These are phyloP conservation scores for Tipula vernalis DNA, from an alignment of 2,888 invertebrate species.

Conservation along the genomic window DNA sequence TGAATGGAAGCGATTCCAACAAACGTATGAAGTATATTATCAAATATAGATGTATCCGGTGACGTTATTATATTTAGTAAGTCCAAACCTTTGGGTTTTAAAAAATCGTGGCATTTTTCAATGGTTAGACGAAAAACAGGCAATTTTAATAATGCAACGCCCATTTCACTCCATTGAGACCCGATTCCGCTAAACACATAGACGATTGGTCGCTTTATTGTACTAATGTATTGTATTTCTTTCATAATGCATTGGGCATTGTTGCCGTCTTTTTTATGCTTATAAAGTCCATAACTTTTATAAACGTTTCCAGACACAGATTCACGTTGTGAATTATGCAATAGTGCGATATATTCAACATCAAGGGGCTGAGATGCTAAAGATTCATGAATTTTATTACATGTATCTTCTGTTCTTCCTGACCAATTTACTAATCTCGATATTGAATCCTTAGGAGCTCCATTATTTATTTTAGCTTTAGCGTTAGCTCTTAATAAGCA, in stretches of 20 bases:
- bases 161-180: constrained; percentile 81
- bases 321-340: constrained; percentile 46
- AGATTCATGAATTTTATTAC: constrained; percentile 50
- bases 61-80: constrained; percentile 52
- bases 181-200: constrained; percentile 90
- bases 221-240: constrained; percentile 49
- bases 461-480: constrained; percentile 38
- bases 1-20: constrained; percentile 58
- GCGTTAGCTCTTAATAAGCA: constrained; percentile 9
- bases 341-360: constrained; percentile 45
- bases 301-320: constrained; percentile 54
- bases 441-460: constrained; percentile 30
- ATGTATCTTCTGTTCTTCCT: constrained; percentile 68
- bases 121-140: constrained; percentile 42
- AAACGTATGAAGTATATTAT: constrained; percentile 55
- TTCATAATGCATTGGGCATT: constrained; percentile 35
- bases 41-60: constrained; percentile 44
- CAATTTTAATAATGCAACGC: constrained; percentile 56
- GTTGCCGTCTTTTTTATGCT: constrained; percentile 20
- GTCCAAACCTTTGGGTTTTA: constrained; percentile 45
- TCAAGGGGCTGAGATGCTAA: constrained; percentile 31
- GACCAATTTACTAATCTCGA: constrained; percentile 55
- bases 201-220: constrained; percentile 60
- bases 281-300: constrained; percentile 55
- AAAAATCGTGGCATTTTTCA: too few species aligned